Evolutionary conservation across 2,113 vertebrate genomes (phyloP).

Genomic region (Pomatostomus ruficeps): DNA sequence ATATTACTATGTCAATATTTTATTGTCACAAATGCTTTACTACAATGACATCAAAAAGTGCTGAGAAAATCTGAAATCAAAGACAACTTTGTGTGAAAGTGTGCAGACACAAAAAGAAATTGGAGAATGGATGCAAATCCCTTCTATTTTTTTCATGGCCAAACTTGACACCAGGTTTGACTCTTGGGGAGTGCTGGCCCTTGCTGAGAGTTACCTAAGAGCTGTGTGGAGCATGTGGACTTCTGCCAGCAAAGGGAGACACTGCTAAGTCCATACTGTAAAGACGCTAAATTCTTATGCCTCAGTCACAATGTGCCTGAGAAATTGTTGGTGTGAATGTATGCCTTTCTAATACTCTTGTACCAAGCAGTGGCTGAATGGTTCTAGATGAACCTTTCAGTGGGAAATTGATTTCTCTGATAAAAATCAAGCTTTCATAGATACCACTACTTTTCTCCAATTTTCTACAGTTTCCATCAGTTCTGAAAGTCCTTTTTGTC

Average conservation of each 20-base stretch:
- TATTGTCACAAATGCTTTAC: neutral
- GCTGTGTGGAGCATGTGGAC: rapidly evolving
- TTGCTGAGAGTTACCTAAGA: neutral
- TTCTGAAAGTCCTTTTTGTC: neutral
- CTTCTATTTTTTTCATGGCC: neutral
- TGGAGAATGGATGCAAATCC: neutral
- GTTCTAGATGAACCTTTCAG: neutral
- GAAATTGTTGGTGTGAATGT: rapidly evolving
- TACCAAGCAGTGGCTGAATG: neutral
- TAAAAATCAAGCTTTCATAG: neutral
- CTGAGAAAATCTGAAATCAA: neutral
- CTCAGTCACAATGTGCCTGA: neutral
- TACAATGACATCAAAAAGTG: neutral
- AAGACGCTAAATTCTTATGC: neutral
- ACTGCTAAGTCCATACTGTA: neutral
- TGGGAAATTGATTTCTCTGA: neutral
- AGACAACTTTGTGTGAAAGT: neutral
- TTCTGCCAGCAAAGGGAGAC: neutral
- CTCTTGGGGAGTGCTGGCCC: rapidly evolving
- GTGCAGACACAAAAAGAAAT: neutral
- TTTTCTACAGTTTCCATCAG: neutral
- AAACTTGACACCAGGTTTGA: neutral
- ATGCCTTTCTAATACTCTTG: rapidly evolving
- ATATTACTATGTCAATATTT: neutral
- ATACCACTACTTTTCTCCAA: neutral